phyloP scores from a whole-genome alignment of 2,797 vertebrate genomes.

The Lacerta viridis region DNA sequence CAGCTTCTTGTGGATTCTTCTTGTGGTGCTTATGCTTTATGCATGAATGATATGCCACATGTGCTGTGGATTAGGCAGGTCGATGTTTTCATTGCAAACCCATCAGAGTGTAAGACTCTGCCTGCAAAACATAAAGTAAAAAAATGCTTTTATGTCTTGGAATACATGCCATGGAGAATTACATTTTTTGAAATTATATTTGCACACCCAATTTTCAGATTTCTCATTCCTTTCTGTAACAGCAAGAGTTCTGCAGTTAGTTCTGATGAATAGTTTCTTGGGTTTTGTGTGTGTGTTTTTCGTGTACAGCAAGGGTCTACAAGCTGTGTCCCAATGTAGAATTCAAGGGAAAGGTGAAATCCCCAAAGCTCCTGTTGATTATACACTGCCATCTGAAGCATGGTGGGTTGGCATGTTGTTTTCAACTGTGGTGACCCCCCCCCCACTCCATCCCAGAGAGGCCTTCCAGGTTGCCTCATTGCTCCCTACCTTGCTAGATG shows the following conservation, averaged over 20 bases:
- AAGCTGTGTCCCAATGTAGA: neutral
- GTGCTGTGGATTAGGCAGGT: conserved; percentile 28
- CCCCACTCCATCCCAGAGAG: neutral
- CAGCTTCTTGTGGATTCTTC: neutral
- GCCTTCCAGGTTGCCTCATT: neutral
- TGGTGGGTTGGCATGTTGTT: neutral
- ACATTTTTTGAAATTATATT: conserved; percentile 21
- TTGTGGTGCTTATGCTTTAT: neutral
- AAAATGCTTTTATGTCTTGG: conserved; percentile 22
- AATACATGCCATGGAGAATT: neutral
- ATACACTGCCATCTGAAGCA: neutral
- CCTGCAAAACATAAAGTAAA: neutral
- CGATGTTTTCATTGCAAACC: conserved; percentile 47
- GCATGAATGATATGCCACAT: neutral
- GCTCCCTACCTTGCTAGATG: neutral
- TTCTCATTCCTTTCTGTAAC: neutral
- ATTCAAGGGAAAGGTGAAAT: neutral
- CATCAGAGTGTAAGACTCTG: conserved; percentile 40
- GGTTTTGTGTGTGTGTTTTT: neutral
- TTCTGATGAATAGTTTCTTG: neutral
- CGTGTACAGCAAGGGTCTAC: neutral
- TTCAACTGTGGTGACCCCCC: neutral
- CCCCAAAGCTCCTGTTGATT: neutral
- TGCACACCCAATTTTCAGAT: neutral
- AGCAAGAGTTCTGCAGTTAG: neutral